phyloP scores from a whole-genome alignment of 35 echinoderm and acorn worm species.

The Lytechinus pictus region DNA sequence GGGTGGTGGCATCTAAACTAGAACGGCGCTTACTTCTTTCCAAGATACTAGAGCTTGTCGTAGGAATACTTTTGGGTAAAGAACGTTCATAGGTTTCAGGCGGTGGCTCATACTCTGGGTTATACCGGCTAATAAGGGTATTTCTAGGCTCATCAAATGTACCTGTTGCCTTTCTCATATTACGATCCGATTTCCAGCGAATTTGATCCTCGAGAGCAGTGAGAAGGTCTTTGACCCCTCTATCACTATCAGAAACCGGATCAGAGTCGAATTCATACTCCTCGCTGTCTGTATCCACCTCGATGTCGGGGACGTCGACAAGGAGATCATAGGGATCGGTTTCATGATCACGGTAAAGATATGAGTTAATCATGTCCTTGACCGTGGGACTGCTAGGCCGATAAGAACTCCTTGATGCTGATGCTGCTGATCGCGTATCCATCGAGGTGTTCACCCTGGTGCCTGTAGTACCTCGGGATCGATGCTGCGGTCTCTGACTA shows the following conservation, averaged over 20 bases:
- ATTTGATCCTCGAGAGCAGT: slow-evolving; percentile 30
- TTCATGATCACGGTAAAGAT: slow-evolving; percentile 20
- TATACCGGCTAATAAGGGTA: slow-evolving; percentile 29
- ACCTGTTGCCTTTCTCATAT: not conserved
- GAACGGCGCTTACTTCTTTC: not conserved
- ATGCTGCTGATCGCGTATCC: slow-evolving; percentile 42
- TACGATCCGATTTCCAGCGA: slow-evolving; percentile 19
- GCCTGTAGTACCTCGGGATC: slow-evolving; percentile 7
- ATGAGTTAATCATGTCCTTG: slow-evolving; percentile 17
- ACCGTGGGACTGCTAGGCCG: slow-evolving; percentile 42
- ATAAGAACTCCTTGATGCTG: slow-evolving; percentile 48
- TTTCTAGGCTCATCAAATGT: slow-evolving; percentile 27
- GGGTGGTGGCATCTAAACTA: not conserved
- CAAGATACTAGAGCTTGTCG: not conserved
- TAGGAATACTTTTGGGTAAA: slow-evolving; percentile 32
- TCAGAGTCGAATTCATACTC: slow-evolving; percentile 33
- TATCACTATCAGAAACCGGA: not conserved
- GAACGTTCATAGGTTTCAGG: slow-evolving; percentile 2
- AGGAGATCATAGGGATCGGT: slow-evolving; percentile 44
- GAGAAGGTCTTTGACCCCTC: slow-evolving; percentile 36
- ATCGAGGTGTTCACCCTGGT: slow-evolving; percentile 31
- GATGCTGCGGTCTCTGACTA: not conserved
- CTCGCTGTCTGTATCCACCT: slow-evolving; percentile 33
- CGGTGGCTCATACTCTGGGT: slow-evolving; percentile 16
- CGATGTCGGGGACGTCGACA: slow-evolving; percentile 45